Conservation (phyloP, 2,113 vertebrate genomes). For the Orthochromis indermauri region DNA sequence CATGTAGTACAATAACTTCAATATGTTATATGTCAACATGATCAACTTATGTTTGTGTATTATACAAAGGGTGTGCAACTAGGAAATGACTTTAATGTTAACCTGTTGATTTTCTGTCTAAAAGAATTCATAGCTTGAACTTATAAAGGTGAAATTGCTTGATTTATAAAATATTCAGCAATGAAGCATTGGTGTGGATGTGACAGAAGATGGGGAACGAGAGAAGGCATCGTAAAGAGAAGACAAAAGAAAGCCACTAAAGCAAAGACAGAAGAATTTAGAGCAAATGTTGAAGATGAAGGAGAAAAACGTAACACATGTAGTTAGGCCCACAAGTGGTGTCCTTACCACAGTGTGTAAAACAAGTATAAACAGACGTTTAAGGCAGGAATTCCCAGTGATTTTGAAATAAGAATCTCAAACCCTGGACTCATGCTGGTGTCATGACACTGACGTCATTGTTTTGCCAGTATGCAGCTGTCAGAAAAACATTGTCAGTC, state of each 20-base stretch:
- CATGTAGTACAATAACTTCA: not conserved
- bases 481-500: not conserved
- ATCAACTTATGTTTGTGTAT: not conserved
- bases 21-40: not conserved
- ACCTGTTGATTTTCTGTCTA: not conserved
- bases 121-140: not conserved
- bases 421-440: not conserved
- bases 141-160: not conserved
- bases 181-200: not conserved
- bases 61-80: fast-evolving
- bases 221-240: not conserved
- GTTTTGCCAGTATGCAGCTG: not conserved
- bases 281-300: not conserved
- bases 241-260: not conserved
- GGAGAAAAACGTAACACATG: not conserved
- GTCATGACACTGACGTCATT: not conserved
- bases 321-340: not conserved
- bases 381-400: not conserved
- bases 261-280: not conserved
- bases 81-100: not conserved
- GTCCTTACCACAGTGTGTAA: not conserved
- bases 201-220: not conserved
- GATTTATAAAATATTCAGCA: not conserved
- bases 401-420: not conserved
- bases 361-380: not conserved